Conservation (phyloP, 2,113 vertebrate species). For the Phalacrocorax brasilianus region DNA sequence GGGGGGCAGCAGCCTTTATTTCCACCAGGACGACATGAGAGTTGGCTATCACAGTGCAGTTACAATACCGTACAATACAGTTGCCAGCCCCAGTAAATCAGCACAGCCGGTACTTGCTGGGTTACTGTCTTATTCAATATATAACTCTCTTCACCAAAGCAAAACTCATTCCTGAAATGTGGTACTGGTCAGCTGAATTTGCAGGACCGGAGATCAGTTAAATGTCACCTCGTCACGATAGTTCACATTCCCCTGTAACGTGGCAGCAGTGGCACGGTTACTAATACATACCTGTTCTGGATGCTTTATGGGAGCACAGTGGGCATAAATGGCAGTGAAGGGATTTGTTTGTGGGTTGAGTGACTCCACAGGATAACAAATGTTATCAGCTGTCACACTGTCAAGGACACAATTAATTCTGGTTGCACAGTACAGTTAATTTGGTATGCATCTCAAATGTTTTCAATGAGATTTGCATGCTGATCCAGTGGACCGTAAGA, state of each 20-base stretch:
- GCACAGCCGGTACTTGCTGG: not conserved
- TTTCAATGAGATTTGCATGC: slow-evolving; percentile 42
- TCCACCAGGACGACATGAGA: not conserved
- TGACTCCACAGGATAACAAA: slow-evolving; percentile 56
- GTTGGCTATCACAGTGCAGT: not conserved
- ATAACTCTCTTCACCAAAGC: not conserved
- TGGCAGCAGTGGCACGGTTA: not conserved
- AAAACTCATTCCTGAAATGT: not conserved
- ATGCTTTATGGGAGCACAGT: slow-evolving; percentile 48
- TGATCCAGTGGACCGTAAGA: slow-evolving; percentile 25
- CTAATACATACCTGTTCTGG: slow-evolving; percentile 52
- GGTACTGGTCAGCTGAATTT: slow-evolving; percentile 22
- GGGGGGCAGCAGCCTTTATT: not conserved
- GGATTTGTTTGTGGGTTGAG: slow-evolving; percentile 57
- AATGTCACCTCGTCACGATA: slow-evolving; percentile 21
- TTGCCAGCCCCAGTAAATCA: slow-evolving; percentile 10
- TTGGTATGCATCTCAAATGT: slow-evolving; percentile 57
- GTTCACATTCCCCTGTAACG: not conserved
- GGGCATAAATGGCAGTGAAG: slow-evolving; percentile 50
- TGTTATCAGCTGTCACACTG: slow-evolving; percentile 8
- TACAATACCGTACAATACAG: not conserved
- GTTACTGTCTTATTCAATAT: not conserved
- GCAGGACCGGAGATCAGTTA: slow-evolving; percentile 24
- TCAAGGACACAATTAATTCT: slow-evolving; percentile 62
- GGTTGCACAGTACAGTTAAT: slow-evolving; percentile 39